A percentile compares a stretch with the other conserved stretches of the same genome.
These are phyloP conservation scores for Turnix velox DNA, from an alignment of 2,113 vertebrate species.

Conservation along the genomic window DNA sequence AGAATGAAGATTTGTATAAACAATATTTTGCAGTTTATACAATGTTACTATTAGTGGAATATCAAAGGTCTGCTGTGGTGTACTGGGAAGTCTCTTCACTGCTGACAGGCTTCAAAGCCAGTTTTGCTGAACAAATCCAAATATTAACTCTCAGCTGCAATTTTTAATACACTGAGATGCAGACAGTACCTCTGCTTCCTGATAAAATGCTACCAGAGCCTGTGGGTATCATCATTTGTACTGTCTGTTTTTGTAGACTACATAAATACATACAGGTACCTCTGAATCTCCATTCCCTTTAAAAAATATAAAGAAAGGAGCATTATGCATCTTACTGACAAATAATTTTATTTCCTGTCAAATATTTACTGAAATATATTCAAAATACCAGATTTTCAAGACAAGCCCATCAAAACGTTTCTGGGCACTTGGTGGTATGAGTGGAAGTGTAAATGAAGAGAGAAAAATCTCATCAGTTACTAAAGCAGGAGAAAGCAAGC, in stretches of 20 bases:
- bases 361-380: background rate
- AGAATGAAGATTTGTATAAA: background rate
- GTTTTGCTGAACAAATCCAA: background rate
- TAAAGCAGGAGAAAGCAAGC: background rate
- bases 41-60: background rate
- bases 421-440: background rate
- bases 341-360: background rate
- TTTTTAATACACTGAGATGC: background rate
- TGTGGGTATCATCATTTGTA: background rate
- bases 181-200: background rate
- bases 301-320: background rate
- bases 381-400: background rate
- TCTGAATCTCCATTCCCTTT: background rate
- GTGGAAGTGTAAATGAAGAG: background rate
- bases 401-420: background rate
- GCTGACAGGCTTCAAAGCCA: background rate
- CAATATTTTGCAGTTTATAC: background rate
- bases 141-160: background rate
- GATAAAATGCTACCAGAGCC: background rate
- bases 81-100: background rate
- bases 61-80: background rate
- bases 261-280: background rate
- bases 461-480: background rate
- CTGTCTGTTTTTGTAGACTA: background rate
- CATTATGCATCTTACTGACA: background rate